Conservation (phyloP, 2,113 vertebrate genomes). For the Coturnix japonica region DNA sequence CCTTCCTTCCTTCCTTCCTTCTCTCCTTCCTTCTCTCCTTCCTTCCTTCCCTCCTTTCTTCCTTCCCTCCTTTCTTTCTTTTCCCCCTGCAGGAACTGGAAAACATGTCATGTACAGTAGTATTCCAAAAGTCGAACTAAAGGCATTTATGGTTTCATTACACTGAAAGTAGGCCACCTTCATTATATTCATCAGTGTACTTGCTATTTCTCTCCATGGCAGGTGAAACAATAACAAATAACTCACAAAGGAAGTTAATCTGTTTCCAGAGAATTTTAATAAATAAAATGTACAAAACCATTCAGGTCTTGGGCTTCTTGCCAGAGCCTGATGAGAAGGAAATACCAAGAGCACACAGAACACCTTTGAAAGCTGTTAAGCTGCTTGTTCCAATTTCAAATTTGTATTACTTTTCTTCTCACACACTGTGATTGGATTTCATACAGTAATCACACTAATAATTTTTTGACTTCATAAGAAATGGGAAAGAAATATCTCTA, state of each 20-base stretch:
- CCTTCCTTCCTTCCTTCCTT: too few relatives aligned
- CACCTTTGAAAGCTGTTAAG: background rate
- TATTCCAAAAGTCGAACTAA: background rate
- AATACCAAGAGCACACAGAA: background rate
- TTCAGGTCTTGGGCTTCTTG: constrained; percentile 32
- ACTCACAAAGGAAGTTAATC: constrained; percentile 59
- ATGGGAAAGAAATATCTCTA: background rate
- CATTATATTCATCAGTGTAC: constrained; percentile 3
- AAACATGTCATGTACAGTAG: background rate
- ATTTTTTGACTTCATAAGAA: constrained; percentile 13
- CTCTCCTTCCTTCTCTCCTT: too few relatives aligned
- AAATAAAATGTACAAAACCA: constrained; percentile 60
- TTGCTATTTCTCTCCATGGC: background rate
- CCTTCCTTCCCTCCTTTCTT: too few relatives aligned
- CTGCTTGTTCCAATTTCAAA: constrained; percentile 33
- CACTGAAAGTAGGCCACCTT: constrained; percentile 7
- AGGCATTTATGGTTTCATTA: background rate
- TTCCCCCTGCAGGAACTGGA: background rate
- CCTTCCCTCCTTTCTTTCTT: background rate
- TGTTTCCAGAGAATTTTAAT: constrained; percentile 54
- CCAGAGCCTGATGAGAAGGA: constrained; percentile 26
- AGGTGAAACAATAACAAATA: constrained; percentile 69
- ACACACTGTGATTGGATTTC: constrained; percentile 3
- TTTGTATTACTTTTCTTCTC: constrained; percentile 43
- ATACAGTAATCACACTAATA: constrained; percentile 22